These are phyloP conservation scores for Chondrosia reniformis DNA, from an alignment of 37 sponge, comb jelly and placozoan species.

Conservation along the genomic window DNA sequence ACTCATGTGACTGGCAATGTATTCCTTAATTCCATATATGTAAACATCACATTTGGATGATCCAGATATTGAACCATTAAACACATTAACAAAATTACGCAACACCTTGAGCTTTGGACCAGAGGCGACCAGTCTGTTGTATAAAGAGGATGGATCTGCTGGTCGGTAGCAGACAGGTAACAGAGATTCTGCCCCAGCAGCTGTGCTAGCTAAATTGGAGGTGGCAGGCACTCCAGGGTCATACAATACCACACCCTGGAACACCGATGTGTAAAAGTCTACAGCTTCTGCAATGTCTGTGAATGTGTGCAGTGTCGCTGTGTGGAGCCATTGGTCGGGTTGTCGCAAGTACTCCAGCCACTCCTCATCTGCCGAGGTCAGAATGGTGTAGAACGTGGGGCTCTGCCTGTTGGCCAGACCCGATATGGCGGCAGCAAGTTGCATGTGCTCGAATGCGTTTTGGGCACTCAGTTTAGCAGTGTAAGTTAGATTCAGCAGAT, in stretches of 20 bases:
- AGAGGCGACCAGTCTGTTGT: neutral
- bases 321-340: slow-evolving; percentile 7
- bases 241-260: slow-evolving; percentile 7
- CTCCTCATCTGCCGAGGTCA: neutral
- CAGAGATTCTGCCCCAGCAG: neutral
- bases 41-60: slow-evolving; percentile 16
- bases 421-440: neutral
- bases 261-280: neutral
- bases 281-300: neutral
- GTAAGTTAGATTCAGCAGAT: neutral
- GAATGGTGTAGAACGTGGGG: slow-evolving; percentile 10
- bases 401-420: neutral
- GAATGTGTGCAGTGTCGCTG: neutral
- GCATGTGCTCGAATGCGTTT: slow-evolving; percentile 16
- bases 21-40: neutral
- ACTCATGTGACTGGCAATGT: neutral
- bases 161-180: slow-evolving; percentile 19
- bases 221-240: slow-evolving; percentile 9
- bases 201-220: slow-evolving; percentile 22
- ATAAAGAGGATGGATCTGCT: neutral
- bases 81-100: neutral
- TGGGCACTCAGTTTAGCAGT: neutral
- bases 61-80: slow-evolving; percentile 9
- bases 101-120: neutral
- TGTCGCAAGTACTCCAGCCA: neutral